Evolutionary conservation across 2,797 vertebrate species (phyloP), one percentile per base, ranked within the genome.

Genomic region (Menidia menidia): DNA sequence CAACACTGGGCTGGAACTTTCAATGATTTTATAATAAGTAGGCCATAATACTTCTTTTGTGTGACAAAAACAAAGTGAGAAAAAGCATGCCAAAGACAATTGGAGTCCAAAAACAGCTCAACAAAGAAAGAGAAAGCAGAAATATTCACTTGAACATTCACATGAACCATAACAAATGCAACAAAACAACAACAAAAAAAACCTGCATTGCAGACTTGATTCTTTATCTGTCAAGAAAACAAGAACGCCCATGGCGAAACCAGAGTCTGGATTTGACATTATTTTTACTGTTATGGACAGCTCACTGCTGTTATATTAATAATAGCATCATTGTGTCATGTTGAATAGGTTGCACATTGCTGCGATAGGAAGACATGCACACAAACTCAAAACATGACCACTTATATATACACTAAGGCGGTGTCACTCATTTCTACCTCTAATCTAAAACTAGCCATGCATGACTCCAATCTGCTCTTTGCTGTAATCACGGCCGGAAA

Each of bases 401-500:
- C 69, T 64, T 44, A 18, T 2, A 67, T 55, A 74, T 33, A 72
- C 72, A 68, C 54, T 45, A 41, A 67, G 68, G 69, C 72, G 78
- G 68, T 59, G 73, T 81, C 32, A 70, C 81, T 87, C 85, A 84
- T 80, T 81, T 84, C 60, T 83, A 71, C 81, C 82, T 88, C 85
- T 90, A 91, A 90, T 90, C 82, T 82, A 90, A 87, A 87, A 9
- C 32, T 75, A 90, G 59, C 68, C 82, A 85, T 77, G 87, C 87
- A 43, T 87, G 84, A 86, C 87, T 88, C 74, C 89, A 92, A 90
- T 90, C 90, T 92, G 87, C 84, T 90, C 73, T 90, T 82, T 86
- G 78, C 78, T 88, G 85, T 92, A 91, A 92, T 92, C 87, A 90
- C 71, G 67, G 82, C 80, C 82, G 87, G 80, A 89, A 89, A 92